Evolutionary conservation across 2,888 invertebrate genomes (phyloP).

Genomic region (Phaonia tiefii): DNA sequence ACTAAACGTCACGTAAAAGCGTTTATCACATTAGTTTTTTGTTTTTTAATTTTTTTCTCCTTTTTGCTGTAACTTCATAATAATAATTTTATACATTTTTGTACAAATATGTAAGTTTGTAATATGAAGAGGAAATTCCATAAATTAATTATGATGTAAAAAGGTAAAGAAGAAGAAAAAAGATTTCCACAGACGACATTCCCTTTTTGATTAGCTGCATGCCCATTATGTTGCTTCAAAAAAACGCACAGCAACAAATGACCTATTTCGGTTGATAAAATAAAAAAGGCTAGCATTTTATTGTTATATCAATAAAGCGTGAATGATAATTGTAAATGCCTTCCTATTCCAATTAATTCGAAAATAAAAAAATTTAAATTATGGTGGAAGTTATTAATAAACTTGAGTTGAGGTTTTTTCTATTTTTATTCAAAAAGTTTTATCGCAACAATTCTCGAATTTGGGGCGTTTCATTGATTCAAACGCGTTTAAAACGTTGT

Average conservation of each 20-base stretch:
- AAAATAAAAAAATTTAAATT: neutral
- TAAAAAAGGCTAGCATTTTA: slow-evolving; percentile 8
- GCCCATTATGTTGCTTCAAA: neutral
- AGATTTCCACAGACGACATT: neutral
- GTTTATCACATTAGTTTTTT: slow-evolving; percentile 65
- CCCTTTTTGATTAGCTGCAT: neutral
- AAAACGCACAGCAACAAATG: neutral
- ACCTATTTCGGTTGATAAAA: neutral
- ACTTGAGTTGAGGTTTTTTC: too few species aligned
- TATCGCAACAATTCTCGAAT: too few species aligned
- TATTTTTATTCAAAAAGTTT: too few species aligned
- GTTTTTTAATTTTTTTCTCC: too few species aligned
- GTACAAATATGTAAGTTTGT: slow-evolving; percentile 29
- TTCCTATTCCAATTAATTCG: slow-evolving; percentile 1
- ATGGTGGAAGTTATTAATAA: too few species aligned
- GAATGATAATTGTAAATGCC: neutral
- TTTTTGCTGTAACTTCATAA: slow-evolving; percentile 32
- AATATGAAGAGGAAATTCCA: slow-evolving; percentile 56
- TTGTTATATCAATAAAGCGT: slow-evolving; percentile 11
- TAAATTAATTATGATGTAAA: slow-evolving; percentile 58
- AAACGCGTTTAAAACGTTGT: too few species aligned
- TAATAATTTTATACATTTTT: slow-evolving; percentile 34
- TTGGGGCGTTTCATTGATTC: too few species aligned
- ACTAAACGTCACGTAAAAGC: slow-evolving; percentile 61
- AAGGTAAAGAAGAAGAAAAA: slow-evolving; percentile 18